These are phyloP conservation scores for Apamea epomidion DNA, from an alignment of 2,888 invertebrate genomes.

Conservation along the genomic window DNA sequence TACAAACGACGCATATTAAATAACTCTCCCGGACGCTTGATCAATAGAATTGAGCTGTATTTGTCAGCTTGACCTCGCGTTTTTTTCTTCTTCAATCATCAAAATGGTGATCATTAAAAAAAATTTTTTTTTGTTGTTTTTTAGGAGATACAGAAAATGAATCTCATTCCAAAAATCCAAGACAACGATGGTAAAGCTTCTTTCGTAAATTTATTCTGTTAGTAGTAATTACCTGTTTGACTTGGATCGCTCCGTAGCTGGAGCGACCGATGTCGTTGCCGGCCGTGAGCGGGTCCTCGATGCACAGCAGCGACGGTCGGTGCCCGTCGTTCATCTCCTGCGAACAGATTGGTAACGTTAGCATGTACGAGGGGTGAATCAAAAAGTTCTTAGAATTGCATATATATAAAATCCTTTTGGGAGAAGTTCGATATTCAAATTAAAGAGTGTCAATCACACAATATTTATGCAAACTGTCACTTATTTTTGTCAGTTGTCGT, in stretches of 20 bases:
- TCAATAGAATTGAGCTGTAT: too few species aligned
- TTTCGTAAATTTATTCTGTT: too few species aligned
- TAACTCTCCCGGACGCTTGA: not conserved
- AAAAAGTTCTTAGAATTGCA: too few species aligned
- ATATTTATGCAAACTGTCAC: too few species aligned
- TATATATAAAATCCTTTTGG: too few species aligned
- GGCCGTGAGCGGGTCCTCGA: slow-evolving; percentile 98
- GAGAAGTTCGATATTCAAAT: too few species aligned
- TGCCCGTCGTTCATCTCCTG: slow-evolving; percentile 98
- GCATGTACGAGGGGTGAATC: too few species aligned
- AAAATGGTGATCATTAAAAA: too few species aligned
- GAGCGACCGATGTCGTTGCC: slow-evolving; percentile 99
- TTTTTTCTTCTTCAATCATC: too few species aligned
- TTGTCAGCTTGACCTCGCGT: too few species aligned
- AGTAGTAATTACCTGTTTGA: slow-evolving; percentile 83
- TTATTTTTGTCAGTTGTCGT: too few species aligned
- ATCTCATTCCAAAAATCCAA: not conserved
- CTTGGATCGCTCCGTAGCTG: slow-evolving; percentile 97
- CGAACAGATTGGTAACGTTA: not conserved
- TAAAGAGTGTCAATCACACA: too few species aligned
- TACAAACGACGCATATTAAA: not conserved
- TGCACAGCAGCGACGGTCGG: slow-evolving; percentile 97
- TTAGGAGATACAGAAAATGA: not conserved
- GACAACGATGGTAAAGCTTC: not conserved
- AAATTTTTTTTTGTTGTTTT: not conserved